Evolutionary conservation across 2,797 vertebrate genomes (phyloP).

Genomic region (Anisognathus igniventris): DNA sequence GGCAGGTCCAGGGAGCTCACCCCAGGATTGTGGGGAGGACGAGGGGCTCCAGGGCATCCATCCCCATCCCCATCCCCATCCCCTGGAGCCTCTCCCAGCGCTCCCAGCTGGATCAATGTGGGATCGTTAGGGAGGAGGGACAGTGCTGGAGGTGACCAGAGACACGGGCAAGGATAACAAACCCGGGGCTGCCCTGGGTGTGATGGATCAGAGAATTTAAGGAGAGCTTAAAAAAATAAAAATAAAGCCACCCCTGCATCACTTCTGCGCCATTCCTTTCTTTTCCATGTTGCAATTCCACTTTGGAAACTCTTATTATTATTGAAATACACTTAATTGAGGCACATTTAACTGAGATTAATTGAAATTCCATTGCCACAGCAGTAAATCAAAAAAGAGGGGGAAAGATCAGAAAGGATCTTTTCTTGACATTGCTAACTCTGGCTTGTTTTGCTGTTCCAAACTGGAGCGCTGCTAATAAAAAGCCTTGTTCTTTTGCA

Average conservation of each 20-base stretch:
- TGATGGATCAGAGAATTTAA: neutral
- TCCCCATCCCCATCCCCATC: conserved; percentile 87
- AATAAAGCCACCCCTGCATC: neutral
- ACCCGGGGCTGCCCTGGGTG: neutral
- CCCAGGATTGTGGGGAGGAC: conserved; percentile 75
- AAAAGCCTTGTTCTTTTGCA: neutral
- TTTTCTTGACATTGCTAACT: neutral
- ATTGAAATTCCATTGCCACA: conserved; percentile 31
- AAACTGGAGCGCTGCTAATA: neutral
- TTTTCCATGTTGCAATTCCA: neutral
- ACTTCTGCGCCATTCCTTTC: neutral
- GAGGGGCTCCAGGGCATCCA: conserved; percentile 81
- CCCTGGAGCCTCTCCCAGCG: conserved; percentile 68
- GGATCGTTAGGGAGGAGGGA: conserved; percentile 74
- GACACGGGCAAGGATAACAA: conserved; percentile 51
- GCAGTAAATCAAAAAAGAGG: conserved; percentile 3
- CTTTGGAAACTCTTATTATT: conserved; percentile 36
- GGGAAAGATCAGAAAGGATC: neutral
- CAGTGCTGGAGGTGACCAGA: conserved; percentile 64
- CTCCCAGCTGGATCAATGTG: conserved; percentile 87
- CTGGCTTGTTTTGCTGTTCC: neutral
- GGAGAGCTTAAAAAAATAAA: neutral
- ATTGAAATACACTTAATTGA: conserved; percentile 51
- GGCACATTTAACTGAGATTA: neutral
- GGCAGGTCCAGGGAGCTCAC: conserved; percentile 78